Conservation (phyloP, 2,888 invertebrate species). For the Hyles lineata region DNA sequence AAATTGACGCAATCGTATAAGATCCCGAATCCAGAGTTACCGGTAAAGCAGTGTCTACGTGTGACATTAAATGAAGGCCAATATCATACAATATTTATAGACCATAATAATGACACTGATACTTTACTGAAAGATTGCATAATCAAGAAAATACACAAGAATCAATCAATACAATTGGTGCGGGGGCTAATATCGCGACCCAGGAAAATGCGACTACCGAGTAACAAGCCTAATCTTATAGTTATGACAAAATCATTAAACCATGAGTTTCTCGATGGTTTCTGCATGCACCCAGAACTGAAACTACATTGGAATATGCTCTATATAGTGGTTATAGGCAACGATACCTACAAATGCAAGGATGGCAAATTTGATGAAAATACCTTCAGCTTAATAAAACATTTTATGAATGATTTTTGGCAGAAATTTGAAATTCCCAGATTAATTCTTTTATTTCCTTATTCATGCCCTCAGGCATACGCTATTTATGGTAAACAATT, state of each 20-base stretch:
- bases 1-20: conserved; percentile 8
- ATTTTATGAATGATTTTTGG: conserved; percentile 58
- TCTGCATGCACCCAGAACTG: conserved; percentile 29
- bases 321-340: conserved; percentile 49
- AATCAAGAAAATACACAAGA: conserved; percentile 17
- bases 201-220: conserved; percentile 9
- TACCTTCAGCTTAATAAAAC: conserved; percentile 43
- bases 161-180: conserved; percentile 33
- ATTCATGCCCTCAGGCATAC: conserved; percentile 50
- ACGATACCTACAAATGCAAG: conserved; percentile 45
- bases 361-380: conserved; percentile 44
- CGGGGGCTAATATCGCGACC: not conserved
- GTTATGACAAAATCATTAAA: conserved; percentile 44
- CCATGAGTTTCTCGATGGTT: conserved; percentile 36
- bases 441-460: conserved; percentile 52
- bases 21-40: conserved; percentile 12
- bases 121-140: conserved; percentile 35
- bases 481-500: conserved; percentile 51
- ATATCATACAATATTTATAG: conserved; percentile 31
- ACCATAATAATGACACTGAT: conserved; percentile 31
- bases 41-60: conserved; percentile 11
- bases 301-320: conserved; percentile 45
- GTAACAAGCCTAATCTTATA: conserved; percentile 43
- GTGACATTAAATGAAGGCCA: not conserved
- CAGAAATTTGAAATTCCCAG: conserved; percentile 46